Evolutionary conservation across 2,113 vertebrate species (phyloP).

Genomic region (Mola mola): DNA sequence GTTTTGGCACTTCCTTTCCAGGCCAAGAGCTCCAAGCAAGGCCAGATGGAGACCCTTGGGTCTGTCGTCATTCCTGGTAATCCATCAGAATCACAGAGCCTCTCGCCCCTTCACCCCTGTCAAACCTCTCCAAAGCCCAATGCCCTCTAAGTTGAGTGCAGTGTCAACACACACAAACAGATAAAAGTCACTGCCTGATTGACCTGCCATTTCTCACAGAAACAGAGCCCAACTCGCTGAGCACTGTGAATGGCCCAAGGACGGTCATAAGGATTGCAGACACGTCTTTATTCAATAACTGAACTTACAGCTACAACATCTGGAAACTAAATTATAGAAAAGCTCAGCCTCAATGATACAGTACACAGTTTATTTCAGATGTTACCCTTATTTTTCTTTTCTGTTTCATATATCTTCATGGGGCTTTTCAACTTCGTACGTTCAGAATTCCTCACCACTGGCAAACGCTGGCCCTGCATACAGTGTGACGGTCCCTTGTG

Average conservation of each 20-base stretch:
- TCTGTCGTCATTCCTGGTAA: slow-evolving; percentile 45
- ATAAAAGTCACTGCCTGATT: not conserved
- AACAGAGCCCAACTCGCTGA: slow-evolving; percentile 28
- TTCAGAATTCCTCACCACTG: no score
- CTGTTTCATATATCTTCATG: no score
- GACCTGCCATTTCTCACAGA: slow-evolving; percentile 46
- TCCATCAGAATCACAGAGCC: slow-evolving; percentile 65
- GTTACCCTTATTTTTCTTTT: no score
- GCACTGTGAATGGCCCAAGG: not conserved
- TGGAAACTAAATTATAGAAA: no score
- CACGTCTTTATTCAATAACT: no score
- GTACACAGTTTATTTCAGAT: no score
- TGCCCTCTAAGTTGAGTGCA: slow-evolving; percentile 31
- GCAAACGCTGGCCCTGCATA: no score
- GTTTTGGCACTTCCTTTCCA: slow-evolving; percentile 29
- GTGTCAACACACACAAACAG: slow-evolving; percentile 47
- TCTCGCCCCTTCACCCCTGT: slow-evolving; percentile 22
- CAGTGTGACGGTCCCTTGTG: no score
- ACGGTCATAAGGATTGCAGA: slow-evolving; percentile 4
- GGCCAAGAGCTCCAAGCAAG: slow-evolving; percentile 25
- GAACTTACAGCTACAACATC: no score
- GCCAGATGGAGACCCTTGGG: slow-evolving; percentile 36
- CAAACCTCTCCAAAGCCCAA: slow-evolving; percentile 42
- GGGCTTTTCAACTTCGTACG: no score
- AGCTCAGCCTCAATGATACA: no score